Evolutionary conservation across 2,113 vertebrate genomes (phyloP).

Genomic region (Siniperca knerii): DNA sequence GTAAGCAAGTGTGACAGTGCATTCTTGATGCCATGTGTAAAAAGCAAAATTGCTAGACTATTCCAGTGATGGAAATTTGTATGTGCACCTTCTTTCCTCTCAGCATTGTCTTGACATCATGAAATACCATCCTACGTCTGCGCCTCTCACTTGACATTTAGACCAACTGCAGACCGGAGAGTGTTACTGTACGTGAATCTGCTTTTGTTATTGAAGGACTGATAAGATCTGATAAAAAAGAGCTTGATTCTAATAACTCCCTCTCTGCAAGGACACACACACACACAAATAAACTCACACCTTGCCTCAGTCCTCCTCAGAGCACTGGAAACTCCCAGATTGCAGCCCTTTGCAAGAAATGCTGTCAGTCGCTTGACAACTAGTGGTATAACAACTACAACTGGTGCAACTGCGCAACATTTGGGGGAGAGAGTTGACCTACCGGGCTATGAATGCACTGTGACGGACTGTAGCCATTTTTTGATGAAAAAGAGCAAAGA

Average conservation of each 20-base stretch:
- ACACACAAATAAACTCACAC: constrained; percentile 1
- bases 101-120: constrained; percentile 41
- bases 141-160: constrained; percentile 67
- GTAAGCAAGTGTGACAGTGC: not conserved
- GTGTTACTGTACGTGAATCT: constrained; percentile 28
- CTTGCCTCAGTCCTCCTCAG: not conserved
- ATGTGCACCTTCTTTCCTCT: constrained; percentile 31
- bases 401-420: not conserved
- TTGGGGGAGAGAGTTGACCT: not conserved
- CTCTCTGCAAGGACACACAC: not conserved
- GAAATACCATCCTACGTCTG: constrained; percentile 47
- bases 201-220: constrained; percentile 44
- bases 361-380: not conserved
- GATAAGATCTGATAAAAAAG: constrained; percentile 31
- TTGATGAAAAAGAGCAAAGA: not conserved
- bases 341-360: constrained; percentile 2
- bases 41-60: not conserved
- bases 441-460: not conserved
- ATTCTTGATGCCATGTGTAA: not conserved
- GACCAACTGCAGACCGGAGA: constrained; percentile 16
- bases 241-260: constrained; percentile 28
- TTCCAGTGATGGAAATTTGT: constrained; percentile 30
- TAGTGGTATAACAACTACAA: not conserved
- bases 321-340: not conserved
- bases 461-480: not conserved